phyloP scores from a whole-genome alignment of 2,888 invertebrate species.

The Eupithecia insigniata region DNA sequence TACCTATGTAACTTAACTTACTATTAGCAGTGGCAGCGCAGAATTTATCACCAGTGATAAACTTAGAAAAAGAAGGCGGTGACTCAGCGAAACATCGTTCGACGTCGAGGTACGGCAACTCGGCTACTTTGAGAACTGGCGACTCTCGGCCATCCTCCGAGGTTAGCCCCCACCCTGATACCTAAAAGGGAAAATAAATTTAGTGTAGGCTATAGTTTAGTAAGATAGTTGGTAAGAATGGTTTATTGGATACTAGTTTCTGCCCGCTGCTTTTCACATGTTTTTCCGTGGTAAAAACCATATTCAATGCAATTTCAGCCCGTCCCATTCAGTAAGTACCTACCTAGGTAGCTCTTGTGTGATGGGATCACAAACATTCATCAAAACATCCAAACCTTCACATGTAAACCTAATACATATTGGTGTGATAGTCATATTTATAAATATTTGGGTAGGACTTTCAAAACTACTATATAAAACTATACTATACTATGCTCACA shows the following conservation, averaged over 20 bases:
- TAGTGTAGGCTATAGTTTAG: not conserved
- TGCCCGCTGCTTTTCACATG: not conserved
- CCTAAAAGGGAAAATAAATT: slow-evolving; percentile 2
- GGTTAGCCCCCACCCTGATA: slow-evolving; percentile 40
- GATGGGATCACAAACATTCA: not conserved
- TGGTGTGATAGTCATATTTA: not conserved
- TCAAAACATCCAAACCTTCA: not conserved
- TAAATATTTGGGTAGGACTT: too few species aligned
- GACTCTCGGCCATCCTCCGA: slow-evolving; percentile 29
- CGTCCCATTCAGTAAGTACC: not conserved
- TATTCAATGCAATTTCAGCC: not conserved
- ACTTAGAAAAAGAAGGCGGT: slow-evolving; percentile 29
- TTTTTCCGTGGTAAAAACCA: not conserved
- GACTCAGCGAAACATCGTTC: slow-evolving; percentile 33
- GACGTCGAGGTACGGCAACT: slow-evolving; percentile 35
- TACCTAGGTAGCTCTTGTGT: too few species aligned
- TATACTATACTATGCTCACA: too few species aligned
- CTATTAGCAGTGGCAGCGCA: slow-evolving; percentile 23
- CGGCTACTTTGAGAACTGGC: slow-evolving; percentile 28
- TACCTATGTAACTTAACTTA: slow-evolving; percentile 5
- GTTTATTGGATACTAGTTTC: not conserved
- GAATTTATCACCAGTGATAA: slow-evolving; percentile 33
- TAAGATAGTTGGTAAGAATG: not conserved
- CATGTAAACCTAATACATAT: not conserved
- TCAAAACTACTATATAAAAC: too few species aligned